Base-by-base conservation (phyloP, 2,797 vertebrate genomes). In the Lindbergichthys nudifrons region DNA sequence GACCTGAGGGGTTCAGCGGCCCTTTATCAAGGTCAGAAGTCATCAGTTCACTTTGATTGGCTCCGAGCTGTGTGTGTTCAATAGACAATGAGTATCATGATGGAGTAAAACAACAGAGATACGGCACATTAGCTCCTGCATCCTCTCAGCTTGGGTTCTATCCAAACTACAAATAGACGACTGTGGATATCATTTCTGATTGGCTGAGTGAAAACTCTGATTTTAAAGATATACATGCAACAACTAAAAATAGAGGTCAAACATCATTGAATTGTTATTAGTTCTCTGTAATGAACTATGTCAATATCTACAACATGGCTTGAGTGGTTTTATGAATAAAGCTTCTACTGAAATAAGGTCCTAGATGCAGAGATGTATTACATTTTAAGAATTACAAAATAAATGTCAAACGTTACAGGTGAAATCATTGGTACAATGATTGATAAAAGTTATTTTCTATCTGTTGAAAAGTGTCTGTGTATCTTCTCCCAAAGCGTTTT, bases 21-120 rank as follows among this genome's bases (percentile, higher is more conserved):
- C 86, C 88, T 87, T 94, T 94, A 94, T 94, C 93, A 95, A 94
- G 93, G 94, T 95, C 93, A 94, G 45, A 88, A 92, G 94, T 93
- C 92, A 93, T 92, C 88, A 74, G 79, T 92, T 86, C 65, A 72
- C 52, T 84, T 85, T 92, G 87, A 86, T 87, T 91, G 87, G 85
- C 88, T 90, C 52, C 10, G 79, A 68, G 89, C 84, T 72, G 5
- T 26, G 23, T 69, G 70, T 76, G 83, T 79, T 65, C 58, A 86
- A 80, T 56, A 77, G 76, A 88, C 80, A 84, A 87, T 75, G 70
- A 82, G 77, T 81, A 87, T 87, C 79, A 78, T 75, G 60, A 75
- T 78, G 64, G 46, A 54, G 26, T 48, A 3, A 58, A 68, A 59
- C 61, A 67, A 68, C 76, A 23, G 69, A 58, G 43, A 73, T 58